Percentiles rank a stretch among this genome's conserved stretches.
Evolutionary conservation across 2,888 invertebrate genomes (phyloP).

Genomic region (Embidobia sp.): DNA sequence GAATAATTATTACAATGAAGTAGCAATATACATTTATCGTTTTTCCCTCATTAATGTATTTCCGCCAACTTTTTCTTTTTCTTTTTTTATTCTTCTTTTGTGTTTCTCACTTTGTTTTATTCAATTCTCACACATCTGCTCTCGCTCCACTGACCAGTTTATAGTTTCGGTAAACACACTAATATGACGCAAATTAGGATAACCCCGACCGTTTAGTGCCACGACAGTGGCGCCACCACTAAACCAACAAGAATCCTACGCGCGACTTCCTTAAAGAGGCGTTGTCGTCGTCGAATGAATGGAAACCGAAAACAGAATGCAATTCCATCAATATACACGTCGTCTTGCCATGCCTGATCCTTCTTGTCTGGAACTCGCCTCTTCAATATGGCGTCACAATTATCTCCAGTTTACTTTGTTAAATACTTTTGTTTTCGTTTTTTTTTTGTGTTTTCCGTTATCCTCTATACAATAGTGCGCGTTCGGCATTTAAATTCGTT

Average conservation of each 20-base stretch:
- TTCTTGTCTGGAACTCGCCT: conserved; percentile 1
- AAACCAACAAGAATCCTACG: not conserved
- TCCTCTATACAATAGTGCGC: conserved; percentile 65
- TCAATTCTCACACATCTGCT: conserved; percentile 42
- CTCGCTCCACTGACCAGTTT: conserved; percentile 25
- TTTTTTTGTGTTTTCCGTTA: conserved; percentile 8
- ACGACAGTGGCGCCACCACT: no score
- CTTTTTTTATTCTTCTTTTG: not conserved
- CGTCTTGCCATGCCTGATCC: not conserved
- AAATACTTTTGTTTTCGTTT: conserved; percentile 39
- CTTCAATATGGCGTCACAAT: conserved; percentile 1
- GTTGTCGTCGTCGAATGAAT: conserved; percentile 13
- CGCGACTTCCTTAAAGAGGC: conserved; percentile 7
- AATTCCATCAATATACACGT: conserved; percentile 56
- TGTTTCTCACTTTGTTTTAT: not conserved
- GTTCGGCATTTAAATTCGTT: conserved; percentile 68
- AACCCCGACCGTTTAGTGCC: conserved; percentile 24
- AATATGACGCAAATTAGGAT: conserved; percentile 39
- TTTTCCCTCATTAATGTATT: conserved; percentile 42
- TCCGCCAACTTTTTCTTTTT: conserved; percentile 17
- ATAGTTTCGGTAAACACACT: conserved; percentile 33
- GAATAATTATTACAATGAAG: conserved; percentile 67
- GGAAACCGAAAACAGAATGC: conserved; percentile 20
- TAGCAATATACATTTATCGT: conserved; percentile 65
- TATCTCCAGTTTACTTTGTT: not conserved